phyloP scores from a whole-genome alignment of 1,140 invertebrate species.

The Listronotus oregonensis region DNA sequence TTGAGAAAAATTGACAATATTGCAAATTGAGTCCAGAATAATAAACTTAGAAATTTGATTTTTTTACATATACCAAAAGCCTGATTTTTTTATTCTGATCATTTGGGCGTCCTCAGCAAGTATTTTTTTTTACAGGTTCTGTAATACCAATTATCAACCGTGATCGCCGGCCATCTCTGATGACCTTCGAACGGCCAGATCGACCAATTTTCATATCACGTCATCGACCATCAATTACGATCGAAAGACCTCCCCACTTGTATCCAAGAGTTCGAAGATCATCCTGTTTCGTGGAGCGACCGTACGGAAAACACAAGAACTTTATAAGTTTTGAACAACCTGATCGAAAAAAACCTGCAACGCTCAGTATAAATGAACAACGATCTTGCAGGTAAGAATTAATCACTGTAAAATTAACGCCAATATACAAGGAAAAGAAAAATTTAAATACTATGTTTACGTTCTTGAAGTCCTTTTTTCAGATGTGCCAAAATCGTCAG shows the following conservation, averaged over 20 bases:
- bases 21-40: no score
- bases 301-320: slow-evolving; percentile 42
- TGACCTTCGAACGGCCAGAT: slow-evolving; percentile 36
- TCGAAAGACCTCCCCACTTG: slow-evolving; percentile 41
- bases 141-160: slow-evolving; percentile 45
- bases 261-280: slow-evolving; percentile 42
- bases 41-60: no score
- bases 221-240: slow-evolving; percentile 46
- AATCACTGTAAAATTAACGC: no score
- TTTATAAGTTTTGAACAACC: slow-evolving; percentile 53
- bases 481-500: no score
- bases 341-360: slow-evolving; percentile 45
- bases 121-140: slow-evolving; percentile 41
- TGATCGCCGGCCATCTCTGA: slow-evolving; percentile 39
- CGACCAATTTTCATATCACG: slow-evolving; percentile 34
- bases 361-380: slow-evolving; percentile 16
- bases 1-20: no score
- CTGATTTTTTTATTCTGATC: no score
- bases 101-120: no score
- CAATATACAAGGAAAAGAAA: background rate
- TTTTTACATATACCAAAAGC: no score
- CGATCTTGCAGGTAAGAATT: slow-evolving; percentile 12
- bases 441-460: no score
- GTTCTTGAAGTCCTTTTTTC: no score
- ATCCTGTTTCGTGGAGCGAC: slow-evolving; percentile 49